A percentile compares a stretch with the other conserved stretches of the same genome.
These are phyloP conservation scores for Teleogryllus oceanicus DNA, from an alignment of 2,888 invertebrate species.

Conservation along the genomic window DNA sequence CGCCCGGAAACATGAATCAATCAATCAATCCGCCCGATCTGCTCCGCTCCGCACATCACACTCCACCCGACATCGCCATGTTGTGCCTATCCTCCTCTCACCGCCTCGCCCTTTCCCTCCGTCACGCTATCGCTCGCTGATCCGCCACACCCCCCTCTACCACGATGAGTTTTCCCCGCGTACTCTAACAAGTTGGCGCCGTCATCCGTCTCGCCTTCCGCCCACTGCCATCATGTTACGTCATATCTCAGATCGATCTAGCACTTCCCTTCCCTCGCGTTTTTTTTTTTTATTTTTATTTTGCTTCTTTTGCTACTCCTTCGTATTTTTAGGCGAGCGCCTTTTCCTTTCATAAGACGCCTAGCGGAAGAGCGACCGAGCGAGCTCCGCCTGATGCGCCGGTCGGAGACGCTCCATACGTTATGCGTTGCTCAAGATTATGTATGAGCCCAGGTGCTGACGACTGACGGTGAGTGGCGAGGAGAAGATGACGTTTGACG, in stretches of 20 bases:
- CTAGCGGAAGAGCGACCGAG: background rate
- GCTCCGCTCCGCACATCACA: too few species aligned
- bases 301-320: background rate
- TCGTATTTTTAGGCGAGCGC: background rate
- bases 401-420: background rate
- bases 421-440: background rate
- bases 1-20: too few species aligned
- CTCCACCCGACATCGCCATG: too few species aligned
- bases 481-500: background rate
- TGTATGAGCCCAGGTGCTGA: background rate
- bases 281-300: background rate
- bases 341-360: background rate
- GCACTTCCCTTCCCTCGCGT: too few species aligned
- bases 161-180: background rate
- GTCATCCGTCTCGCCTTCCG: background rate
- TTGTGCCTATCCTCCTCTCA: too few species aligned
- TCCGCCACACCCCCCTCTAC: too few species aligned
- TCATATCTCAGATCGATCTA: background rate
- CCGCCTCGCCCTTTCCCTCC: too few species aligned
- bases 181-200: background rate
- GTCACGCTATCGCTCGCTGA: too few species aligned
- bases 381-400: too few species aligned
- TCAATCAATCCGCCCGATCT: too few species aligned
- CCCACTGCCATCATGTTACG: background rate
- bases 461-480: background rate